Percentiles rank a stretch among this genome's conserved stretches.
Conservation (phyloP, 2,113 vertebrate species). For the Sylvia atricapilla region DNA sequence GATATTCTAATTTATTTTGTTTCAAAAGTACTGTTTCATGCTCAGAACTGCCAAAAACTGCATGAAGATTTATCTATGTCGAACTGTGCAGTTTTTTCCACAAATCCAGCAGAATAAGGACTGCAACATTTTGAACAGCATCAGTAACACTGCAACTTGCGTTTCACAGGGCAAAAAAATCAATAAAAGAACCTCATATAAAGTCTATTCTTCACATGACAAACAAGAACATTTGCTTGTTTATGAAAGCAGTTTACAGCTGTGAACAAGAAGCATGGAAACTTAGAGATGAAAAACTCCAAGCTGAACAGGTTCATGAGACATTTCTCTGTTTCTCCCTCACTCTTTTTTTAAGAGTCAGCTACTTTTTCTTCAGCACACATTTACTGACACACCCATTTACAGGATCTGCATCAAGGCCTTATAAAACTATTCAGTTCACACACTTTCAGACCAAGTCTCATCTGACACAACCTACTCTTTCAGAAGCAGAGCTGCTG, state of each 20-base stretch:
- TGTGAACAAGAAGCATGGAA: not conserved
- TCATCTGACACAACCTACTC: not conserved
- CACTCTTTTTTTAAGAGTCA: not conserved
- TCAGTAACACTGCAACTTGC: not conserved
- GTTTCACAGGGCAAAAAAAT: not conserved
- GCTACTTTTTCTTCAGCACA: not conserved
- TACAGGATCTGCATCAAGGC: not conserved
- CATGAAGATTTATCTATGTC: not conserved
- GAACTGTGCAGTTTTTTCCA: not conserved
- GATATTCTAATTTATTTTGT: not conserved
- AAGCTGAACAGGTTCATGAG: not conserved
- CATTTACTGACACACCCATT: not conserved
- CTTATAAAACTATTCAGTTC: not conserved
- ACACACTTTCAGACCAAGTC: not conserved
- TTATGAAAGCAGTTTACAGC: not conserved
- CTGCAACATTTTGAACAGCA: not conserved
- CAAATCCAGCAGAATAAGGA: not conserved
- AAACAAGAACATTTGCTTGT: not conserved
- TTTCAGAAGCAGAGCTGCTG: not conserved
- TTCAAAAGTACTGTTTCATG: not conserved
- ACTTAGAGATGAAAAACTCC: not conserved
- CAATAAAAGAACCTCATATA: not conserved
- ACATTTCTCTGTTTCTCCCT: not conserved
- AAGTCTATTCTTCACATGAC: not conserved
- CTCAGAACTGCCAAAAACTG: not conserved